These are phyloP conservation scores for Nymphalis polychloros DNA, from an alignment of 2,888 invertebrate genomes.

Conservation along the genomic window DNA sequence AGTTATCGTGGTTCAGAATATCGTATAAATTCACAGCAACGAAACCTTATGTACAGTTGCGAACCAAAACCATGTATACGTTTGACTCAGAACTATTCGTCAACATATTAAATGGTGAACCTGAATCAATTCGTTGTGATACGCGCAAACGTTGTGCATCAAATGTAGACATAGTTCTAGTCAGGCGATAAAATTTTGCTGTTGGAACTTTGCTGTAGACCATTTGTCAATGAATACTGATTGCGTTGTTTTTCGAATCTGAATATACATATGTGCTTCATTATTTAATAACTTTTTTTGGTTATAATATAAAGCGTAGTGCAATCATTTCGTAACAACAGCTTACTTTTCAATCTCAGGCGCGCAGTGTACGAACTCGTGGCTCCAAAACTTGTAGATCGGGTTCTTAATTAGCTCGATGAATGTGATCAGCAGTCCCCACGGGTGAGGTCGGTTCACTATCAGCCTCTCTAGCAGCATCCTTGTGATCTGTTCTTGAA, in stretches of 20 bases:
- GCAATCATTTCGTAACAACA: neutral
- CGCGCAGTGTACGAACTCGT: constrained; percentile 99
- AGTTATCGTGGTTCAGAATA: neutral
- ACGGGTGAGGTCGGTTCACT: constrained; percentile 99
- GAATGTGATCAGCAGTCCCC: constrained; percentile 99
- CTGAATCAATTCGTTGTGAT: too few species aligned
- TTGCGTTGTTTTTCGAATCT: too few species aligned
- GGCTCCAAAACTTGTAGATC: constrained; percentile 98
- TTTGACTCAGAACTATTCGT: too few species aligned
- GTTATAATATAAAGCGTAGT: neutral
- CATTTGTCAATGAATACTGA: too few species aligned
- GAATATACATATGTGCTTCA: too few species aligned
- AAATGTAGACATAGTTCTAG: too few species aligned
- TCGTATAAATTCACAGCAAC: neutral
- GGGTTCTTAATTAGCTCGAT: constrained; percentile 99
- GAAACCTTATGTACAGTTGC: neutral
- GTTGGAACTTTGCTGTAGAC: too few species aligned
- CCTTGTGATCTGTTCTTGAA: constrained; percentile 98
- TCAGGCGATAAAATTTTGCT: too few species aligned
- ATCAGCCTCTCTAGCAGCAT: constrained; percentile 98
- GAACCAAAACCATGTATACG: too few species aligned
- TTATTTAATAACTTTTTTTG: neutral
- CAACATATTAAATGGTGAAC: too few species aligned
- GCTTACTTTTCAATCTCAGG: constrained; percentile 99
- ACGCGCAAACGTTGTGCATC: too few species aligned